Conservation (phyloP, 2,113 vertebrate species). For the Suricata suricatta region DNA sequence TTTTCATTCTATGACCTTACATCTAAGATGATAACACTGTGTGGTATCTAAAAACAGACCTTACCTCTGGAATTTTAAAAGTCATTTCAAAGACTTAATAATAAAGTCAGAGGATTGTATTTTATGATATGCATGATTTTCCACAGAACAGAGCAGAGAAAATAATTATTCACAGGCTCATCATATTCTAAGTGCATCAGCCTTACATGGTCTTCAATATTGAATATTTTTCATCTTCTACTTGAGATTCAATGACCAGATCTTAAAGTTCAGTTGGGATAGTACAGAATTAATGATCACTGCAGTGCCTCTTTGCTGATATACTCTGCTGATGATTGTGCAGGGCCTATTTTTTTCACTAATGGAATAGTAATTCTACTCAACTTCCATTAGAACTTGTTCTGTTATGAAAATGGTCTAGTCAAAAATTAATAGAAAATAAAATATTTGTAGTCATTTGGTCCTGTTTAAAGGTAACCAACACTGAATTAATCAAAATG, state of each 20-base stretch:
- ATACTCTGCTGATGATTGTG: background rate
- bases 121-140: background rate
- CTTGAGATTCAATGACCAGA: background rate
- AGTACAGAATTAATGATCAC: background rate
- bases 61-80: background rate
- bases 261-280: background rate
- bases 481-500: background rate
- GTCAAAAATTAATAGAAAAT: background rate
- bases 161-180: background rate
- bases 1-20: background rate
- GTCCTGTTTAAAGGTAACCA: background rate
- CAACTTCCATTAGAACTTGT: background rate
- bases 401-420: background rate
- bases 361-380: background rate
- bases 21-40: background rate
- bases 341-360: background rate
- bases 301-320: background rate
- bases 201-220: background rate
- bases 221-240: background rate
- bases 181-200: background rate
- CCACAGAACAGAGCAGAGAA: background rate
- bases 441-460: background rate
- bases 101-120: background rate
- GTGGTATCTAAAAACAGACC: background rate
- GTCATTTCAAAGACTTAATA: background rate